Percentiles rank a stretch among this genome's conserved stretches.
These are phyloP conservation scores for Tetragonula carbonaria DNA, from an alignment of 2,888 invertebrate species.

Conservation along the genomic window DNA sequence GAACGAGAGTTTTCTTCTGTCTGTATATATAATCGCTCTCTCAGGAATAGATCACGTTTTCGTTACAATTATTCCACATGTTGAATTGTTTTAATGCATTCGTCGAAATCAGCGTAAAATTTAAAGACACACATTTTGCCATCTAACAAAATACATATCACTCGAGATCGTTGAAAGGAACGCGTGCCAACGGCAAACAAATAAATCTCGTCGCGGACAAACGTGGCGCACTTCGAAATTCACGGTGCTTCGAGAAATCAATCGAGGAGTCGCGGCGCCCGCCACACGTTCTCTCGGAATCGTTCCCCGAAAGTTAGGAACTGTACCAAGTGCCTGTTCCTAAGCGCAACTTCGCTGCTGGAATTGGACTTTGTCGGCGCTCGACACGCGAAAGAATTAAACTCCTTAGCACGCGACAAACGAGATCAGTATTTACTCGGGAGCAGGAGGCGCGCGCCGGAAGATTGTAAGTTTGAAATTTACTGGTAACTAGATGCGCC, in stretches of 20 bases:
- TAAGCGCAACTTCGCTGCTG: background rate
- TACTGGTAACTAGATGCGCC: background rate
- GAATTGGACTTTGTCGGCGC: background rate
- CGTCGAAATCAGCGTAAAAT: too few relatives aligned
- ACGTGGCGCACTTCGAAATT: background rate
- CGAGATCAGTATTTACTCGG: background rate
- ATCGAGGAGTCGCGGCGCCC: background rate
- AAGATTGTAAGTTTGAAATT: slow-evolving; percentile 11
- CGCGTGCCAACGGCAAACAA: background rate
- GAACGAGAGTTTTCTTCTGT: too few relatives aligned
- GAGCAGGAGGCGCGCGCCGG: background rate
- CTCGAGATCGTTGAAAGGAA: background rate
- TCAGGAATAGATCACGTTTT: too few relatives aligned
- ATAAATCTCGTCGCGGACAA: background rate
- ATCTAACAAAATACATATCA: too few relatives aligned
- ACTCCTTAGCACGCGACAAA: background rate
- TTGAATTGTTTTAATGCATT: too few relatives aligned
- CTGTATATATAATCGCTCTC: too few relatives aligned
- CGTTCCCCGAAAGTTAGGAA: background rate
- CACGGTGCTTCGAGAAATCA: background rate
- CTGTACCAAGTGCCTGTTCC: background rate
- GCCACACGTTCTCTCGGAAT: background rate
- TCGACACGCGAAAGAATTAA: slow-evolving; percentile 3
- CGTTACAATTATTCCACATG: too few relatives aligned
- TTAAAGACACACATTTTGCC: too few relatives aligned